A percentile compares a stretch with the other conserved stretches of the same genome.
Conservation (phyloP, 1,140 invertebrate genomes). For the Calephelis virginiensis region DNA sequence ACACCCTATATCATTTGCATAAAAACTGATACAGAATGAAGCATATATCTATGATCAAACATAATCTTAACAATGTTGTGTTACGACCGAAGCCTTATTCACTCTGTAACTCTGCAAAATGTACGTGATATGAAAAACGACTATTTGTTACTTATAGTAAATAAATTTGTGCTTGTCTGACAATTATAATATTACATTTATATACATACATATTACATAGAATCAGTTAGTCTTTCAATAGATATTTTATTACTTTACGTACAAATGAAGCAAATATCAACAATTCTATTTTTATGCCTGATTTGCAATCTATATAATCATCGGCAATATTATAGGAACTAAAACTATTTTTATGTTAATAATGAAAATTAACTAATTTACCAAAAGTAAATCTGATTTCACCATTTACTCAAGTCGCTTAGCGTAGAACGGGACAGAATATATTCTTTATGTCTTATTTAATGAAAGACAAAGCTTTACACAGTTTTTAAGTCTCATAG, state of each 20-base stretch:
- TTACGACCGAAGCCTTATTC: conserved; percentile 25
- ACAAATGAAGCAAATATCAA: too few species aligned
- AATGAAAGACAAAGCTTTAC: too few species aligned
- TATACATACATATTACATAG: neutral
- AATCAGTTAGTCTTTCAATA: conserved; percentile 1
- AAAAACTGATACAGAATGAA: neutral
- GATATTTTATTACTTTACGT: neutral
- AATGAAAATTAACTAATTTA: too few species aligned
- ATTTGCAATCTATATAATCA: too few species aligned
- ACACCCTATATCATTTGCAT: neutral
- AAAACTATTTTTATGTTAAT: too few species aligned
- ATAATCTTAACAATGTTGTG: neutral
- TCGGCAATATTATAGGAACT: too few species aligned
- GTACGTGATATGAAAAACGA: conserved; percentile 38
- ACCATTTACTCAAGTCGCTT: too few species aligned
- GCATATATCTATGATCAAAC: neutral
- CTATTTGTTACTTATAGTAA: conserved; percentile 17
- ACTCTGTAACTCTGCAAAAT: conserved; percentile 32
- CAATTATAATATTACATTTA: conserved; percentile 26
- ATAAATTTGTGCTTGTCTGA: conserved; percentile 35
- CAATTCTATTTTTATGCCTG: too few species aligned
- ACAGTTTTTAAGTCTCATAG: too few species aligned
- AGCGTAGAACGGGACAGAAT: too few species aligned
- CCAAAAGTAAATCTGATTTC: too few species aligned
- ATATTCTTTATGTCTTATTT: too few species aligned